Conservation (phyloP, 2,888 invertebrate genomes). For the Anticlea derivata region DNA sequence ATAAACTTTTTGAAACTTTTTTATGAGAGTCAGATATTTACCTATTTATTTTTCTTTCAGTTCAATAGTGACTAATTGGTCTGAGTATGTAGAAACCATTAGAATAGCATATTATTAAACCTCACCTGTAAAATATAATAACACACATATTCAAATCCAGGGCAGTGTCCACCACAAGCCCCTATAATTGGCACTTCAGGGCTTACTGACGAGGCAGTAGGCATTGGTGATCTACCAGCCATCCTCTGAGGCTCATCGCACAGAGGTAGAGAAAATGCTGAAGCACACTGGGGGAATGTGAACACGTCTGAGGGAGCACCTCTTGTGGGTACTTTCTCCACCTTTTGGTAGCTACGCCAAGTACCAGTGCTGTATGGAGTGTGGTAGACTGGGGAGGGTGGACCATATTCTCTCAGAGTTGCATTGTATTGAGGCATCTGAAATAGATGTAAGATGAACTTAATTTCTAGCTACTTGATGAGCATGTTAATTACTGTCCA, state of each 20-base stretch:
- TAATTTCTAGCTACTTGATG: background rate
- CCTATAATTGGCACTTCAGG: constrained; percentile 84
- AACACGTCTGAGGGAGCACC: constrained; percentile 55
- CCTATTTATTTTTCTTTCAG: no score
- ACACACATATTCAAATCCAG: constrained; percentile 88
- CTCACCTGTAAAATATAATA: constrained; percentile 87
- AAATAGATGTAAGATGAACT: constrained; percentile 25
- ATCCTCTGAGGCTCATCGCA: constrained; percentile 61
- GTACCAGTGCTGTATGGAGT: constrained; percentile 72
- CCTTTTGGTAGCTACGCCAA: constrained; percentile 66
- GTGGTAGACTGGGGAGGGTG: constrained; percentile 78
- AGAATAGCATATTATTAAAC: background rate
- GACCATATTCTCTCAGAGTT: constrained; percentile 62
- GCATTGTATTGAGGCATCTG: constrained; percentile 73
- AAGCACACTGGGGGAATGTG: constrained; percentile 71
- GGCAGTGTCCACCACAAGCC: constrained; percentile 88
- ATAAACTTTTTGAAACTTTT: no score
- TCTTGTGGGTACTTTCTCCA: constrained; percentile 52
- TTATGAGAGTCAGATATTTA: no score
- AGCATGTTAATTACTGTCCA: no score
- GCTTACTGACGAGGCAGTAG: constrained; percentile 65
- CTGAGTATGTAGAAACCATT: no score
- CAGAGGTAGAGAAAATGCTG: constrained; percentile 72
- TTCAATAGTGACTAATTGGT: no score
- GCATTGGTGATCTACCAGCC: constrained; percentile 58